Evolutionary conservation across 1,140 invertebrate species (phyloP).

Genomic region (Neelides sp.): DNA sequence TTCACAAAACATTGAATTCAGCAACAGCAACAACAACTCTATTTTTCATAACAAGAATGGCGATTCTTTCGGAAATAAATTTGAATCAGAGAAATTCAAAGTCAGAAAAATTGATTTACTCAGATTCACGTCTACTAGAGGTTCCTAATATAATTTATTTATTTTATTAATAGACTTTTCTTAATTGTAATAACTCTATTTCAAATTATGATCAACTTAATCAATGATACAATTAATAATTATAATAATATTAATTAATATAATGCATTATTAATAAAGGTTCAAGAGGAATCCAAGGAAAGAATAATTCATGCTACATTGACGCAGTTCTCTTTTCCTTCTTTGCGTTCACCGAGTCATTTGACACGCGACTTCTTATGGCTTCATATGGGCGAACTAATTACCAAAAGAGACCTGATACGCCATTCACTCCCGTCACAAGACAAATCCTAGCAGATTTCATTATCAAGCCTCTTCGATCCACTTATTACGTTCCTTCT

Average conservation of each 20-base stretch:
- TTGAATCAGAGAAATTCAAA: neutral
- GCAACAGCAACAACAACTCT: neutral
- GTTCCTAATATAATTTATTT: conserved; percentile 9
- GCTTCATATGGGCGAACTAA: neutral
- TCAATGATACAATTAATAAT: neutral
- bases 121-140: neutral
- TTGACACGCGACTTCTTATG: conserved; percentile 8
- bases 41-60: neutral
- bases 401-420: conserved; percentile 4
- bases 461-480: conserved; percentile 18
- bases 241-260: neutral
- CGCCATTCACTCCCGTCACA: neutral
- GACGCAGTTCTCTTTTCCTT: conserved; percentile 18
- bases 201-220: neutral
- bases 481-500: conserved; percentile 11
- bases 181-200: too few species aligned
- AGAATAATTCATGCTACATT: conserved; percentile 16
- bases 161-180: too few species aligned
- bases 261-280: conserved; percentile 1
- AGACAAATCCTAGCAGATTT: conserved; percentile 10
- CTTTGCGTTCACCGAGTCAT: conserved; percentile 19
- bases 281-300: conserved; percentile 15
- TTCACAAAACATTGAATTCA: neutral
- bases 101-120: neutral
- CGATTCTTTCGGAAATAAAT: neutral